A percentile compares a stretch with the other conserved stretches of the same genome.
These are phyloP conservation scores for Sebastes itinus DNA, from an alignment of 2,797 vertebrate genomes.

Conservation along the genomic window DNA sequence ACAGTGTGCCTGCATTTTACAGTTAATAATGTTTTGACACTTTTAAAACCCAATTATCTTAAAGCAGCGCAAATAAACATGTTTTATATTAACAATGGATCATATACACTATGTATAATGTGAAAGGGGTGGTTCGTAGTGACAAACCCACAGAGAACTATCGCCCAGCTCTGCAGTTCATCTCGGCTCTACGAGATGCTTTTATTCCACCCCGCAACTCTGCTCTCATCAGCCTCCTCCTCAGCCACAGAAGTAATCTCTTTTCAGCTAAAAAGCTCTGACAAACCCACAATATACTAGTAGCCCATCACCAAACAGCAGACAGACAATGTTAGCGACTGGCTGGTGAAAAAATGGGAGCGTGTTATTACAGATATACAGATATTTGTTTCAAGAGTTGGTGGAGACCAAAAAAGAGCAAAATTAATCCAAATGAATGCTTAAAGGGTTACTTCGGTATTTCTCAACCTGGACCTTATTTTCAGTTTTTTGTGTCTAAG, in stretches of 20 bases:
- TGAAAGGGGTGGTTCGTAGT: neutral
- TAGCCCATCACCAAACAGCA: neutral
- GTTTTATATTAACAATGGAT: neutral
- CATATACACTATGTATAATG: neutral
- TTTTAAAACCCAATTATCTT: slow-evolving; percentile 25
- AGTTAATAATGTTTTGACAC: neutral
- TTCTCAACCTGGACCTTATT: no score
- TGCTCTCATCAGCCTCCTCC: neutral
- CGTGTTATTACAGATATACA: neutral
- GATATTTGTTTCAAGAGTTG: neutral
- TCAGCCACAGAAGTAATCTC: neutral
- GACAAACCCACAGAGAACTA: neutral
- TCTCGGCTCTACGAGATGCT: neutral
- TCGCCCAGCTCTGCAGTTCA: neutral
- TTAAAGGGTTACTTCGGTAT: neutral
- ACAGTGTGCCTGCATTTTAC: neutral
- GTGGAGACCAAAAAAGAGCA: neutral
- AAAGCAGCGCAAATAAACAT: neutral
- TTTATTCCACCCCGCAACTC: neutral
- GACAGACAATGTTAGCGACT: neutral
- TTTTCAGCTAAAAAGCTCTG: neutral
- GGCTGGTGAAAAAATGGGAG: neutral
- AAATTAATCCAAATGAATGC: neutral
- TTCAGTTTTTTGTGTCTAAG: no score
- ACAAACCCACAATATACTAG: neutral